phyloP scores from a whole-genome alignment of 1,140 invertebrate genomes.

The Bacillus rossius region DNA sequence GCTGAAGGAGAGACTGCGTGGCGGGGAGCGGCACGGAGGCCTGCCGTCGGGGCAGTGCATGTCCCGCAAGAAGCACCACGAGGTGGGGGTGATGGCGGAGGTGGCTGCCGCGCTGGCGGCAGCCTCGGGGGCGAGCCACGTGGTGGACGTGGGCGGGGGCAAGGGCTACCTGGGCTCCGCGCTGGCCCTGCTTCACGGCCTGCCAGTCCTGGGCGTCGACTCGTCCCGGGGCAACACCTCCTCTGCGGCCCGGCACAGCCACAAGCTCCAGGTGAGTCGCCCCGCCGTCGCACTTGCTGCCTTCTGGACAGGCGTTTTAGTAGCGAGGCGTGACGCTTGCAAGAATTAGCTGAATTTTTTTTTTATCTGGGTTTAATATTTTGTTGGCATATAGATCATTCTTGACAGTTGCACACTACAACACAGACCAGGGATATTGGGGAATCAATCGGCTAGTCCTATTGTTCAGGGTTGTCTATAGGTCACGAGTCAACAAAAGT shows the following conservation, averaged over 20 bases:
- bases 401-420: too few species aligned
- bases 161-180: slow-evolving; percentile 77
- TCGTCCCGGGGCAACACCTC: slow-evolving; percentile 56
- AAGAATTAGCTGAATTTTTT: too few species aligned
- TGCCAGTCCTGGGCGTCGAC: slow-evolving; percentile 76
- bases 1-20: neutral
- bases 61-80: slow-evolving; percentile 76
- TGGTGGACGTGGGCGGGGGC: slow-evolving; percentile 82
- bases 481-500: too few species aligned
- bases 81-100: slow-evolving; percentile 58
- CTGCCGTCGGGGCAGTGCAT: slow-evolving; percentile 51
- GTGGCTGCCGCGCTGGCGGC: slow-evolving; percentile 44
- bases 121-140: slow-evolving; percentile 35
- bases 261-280: slow-evolving; percentile 10
- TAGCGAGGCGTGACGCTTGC: too few species aligned
- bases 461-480: too few species aligned
- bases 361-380: too few species aligned
- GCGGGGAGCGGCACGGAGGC: neutral
- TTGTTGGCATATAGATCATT: too few species aligned
- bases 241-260: slow-evolving; percentile 54
- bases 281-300: too few species aligned
- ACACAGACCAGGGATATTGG: too few species aligned
- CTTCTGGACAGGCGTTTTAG: too few species aligned
- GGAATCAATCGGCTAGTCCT: too few species aligned
- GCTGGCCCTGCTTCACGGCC: slow-evolving; percentile 59